Conservation (phyloP, 1,140 invertebrate genomes). For the Atta colombica region DNA sequence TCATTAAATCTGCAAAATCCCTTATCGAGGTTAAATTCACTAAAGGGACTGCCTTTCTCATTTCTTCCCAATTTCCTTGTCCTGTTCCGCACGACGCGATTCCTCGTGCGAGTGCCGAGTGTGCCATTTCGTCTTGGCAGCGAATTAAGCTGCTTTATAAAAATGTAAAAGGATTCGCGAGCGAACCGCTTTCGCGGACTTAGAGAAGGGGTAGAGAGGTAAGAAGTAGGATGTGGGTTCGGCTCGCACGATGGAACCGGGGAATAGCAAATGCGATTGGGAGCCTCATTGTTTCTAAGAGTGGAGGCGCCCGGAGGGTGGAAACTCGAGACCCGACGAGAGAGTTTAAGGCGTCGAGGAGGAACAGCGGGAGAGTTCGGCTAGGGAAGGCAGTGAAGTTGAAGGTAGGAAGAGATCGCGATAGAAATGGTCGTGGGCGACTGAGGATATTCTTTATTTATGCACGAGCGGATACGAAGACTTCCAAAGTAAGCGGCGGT, state of each 20-base stretch:
- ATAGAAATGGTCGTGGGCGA: slow-evolving; percentile 54
- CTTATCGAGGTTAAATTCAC: slow-evolving; percentile 45
- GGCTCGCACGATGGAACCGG: slow-evolving; percentile 55
- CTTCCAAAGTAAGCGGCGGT: slow-evolving; percentile 69
- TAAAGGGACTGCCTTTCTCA: slow-evolving; percentile 7
- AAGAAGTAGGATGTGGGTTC: slow-evolving; percentile 47
- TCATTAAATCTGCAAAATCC: slow-evolving; percentile 14
- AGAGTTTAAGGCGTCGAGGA: slow-evolving; percentile 62
- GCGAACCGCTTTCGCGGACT: slow-evolving; percentile 71
- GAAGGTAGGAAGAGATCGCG: slow-evolving; percentile 59
- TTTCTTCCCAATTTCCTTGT: slow-evolving; percentile 69
- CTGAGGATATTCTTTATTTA: slow-evolving; percentile 77
- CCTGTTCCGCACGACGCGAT: slow-evolving; percentile 44
- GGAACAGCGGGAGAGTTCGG: slow-evolving; percentile 1
- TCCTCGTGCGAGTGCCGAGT: slow-evolving; percentile 38
- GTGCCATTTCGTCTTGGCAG: slow-evolving; percentile 67
- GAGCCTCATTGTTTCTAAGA: slow-evolving; percentile 80
- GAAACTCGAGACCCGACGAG: slow-evolving; percentile 55
- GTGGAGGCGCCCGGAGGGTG: slow-evolving; percentile 53
- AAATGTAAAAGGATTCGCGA: slow-evolving; percentile 80
- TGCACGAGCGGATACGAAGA: slow-evolving; percentile 74
- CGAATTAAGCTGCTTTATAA: slow-evolving; percentile 82
- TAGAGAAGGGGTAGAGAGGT: slow-evolving; percentile 14
- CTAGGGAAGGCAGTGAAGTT: slow-evolving; percentile 39
- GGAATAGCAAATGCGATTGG: slow-evolving; percentile 82